A percentile compares a stretch with the other conserved stretches of the same genome.
Conservation (phyloP, 1,140 invertebrate species). For the Drosophila pseudoananassae region DNA sequence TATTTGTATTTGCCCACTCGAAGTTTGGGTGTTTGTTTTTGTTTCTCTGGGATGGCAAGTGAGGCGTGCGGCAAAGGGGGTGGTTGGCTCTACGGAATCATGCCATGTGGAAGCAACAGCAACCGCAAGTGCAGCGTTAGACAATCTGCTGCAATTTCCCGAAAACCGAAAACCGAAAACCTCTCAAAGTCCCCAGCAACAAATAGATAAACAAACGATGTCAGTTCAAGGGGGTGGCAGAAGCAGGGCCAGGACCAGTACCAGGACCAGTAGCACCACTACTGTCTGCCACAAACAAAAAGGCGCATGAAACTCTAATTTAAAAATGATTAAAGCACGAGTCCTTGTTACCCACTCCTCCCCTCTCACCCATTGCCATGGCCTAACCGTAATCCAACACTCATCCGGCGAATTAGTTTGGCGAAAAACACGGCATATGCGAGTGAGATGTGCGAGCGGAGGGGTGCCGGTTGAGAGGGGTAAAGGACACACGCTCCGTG, state of each 20-base stretch:
- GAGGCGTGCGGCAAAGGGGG: slow-evolving; percentile 6
- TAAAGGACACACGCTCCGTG: neutral
- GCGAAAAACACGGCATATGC: slow-evolving; percentile 76
- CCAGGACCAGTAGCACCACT: too few species aligned
- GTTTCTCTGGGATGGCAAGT: slow-evolving; percentile 10
- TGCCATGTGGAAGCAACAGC: slow-evolving; percentile 63
- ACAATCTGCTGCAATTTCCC: slow-evolving; percentile 79
- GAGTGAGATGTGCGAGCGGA: slow-evolving; percentile 3
- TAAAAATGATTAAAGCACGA: slow-evolving; percentile 83
- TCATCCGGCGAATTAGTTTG: slow-evolving; percentile 72
- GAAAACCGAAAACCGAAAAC: neutral
- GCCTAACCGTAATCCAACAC: slow-evolving; percentile 77
- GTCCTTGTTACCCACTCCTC: slow-evolving; percentile 2
- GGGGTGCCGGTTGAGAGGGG: slow-evolving; percentile 2
- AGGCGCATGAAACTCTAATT: slow-evolving; percentile 80
- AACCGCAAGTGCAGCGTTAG: slow-evolving; percentile 73
- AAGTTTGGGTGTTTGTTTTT: slow-evolving; percentile 39
- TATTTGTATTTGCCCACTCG: slow-evolving; percentile 63
- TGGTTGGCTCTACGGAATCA: slow-evolving; percentile 41
- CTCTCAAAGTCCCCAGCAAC: slow-evolving; percentile 40
- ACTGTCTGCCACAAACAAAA: slow-evolving; percentile 34
- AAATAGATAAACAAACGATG: slow-evolving; percentile 76
- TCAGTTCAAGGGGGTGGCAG: slow-evolving; percentile 38
- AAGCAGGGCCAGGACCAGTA: neutral
- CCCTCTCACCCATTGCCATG: too few species aligned